phyloP scores from a whole-genome alignment of 1,140 invertebrate species.

The Drosophila ercepeae region DNA sequence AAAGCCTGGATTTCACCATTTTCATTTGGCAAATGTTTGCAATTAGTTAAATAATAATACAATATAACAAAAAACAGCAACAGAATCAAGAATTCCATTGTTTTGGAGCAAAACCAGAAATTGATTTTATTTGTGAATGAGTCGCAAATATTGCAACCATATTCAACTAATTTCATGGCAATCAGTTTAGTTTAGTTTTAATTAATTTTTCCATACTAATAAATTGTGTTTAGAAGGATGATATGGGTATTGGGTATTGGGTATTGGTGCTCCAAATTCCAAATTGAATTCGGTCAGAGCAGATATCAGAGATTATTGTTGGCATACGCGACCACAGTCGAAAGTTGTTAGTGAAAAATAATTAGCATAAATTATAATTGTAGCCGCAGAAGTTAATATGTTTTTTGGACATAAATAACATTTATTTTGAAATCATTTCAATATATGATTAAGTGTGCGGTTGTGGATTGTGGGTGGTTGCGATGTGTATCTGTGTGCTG shows the following conservation, averaged over 20 bases:
- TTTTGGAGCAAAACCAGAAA: no score
- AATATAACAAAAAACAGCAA: not conserved
- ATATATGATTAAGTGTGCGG: slow-evolving; percentile 17
- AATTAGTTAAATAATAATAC: slow-evolving; percentile 36
- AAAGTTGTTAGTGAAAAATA: slow-evolving; percentile 74
- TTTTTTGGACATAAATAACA: slow-evolving; percentile 58
- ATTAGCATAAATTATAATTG: slow-evolving; percentile 75
- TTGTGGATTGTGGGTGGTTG: not conserved
- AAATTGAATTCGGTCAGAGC: slow-evolving; percentile 22
- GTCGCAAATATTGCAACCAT: slow-evolving; percentile 26
- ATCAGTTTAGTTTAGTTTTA: slow-evolving; percentile 58
- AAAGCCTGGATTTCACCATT: slow-evolving; percentile 14
- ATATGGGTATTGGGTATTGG: no score
- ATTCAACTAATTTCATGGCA: slow-evolving; percentile 43
- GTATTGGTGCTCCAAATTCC: slow-evolving; percentile 48
- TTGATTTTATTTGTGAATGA: slow-evolving; percentile 30
- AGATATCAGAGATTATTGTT: slow-evolving; percentile 5
- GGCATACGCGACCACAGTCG: slow-evolving; percentile 25
- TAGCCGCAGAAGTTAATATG: slow-evolving; percentile 52
- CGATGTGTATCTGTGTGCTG: slow-evolving; percentile 27
- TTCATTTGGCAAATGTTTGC: slow-evolving; percentile 36
- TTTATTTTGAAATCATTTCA: slow-evolving; percentile 38
- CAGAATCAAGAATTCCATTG: not conserved
- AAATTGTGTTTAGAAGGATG: slow-evolving; percentile 41
- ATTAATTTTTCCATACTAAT: slow-evolving; percentile 60